These are phyloP conservation scores for Pavo muticus DNA, from an alignment of 2,113 vertebrate species.

Conservation along the genomic window DNA sequence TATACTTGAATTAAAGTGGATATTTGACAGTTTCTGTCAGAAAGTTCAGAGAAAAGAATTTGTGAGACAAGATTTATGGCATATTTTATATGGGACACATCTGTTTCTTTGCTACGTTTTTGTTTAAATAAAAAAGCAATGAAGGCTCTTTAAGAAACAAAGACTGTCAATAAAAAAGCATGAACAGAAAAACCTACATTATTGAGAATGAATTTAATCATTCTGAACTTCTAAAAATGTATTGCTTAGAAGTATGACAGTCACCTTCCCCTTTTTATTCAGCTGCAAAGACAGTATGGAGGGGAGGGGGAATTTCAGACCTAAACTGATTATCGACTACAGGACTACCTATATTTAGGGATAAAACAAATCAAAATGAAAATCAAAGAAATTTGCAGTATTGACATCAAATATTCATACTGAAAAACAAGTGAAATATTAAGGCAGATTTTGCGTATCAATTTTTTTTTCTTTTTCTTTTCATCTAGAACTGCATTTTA, in stretches of 20 bases:
- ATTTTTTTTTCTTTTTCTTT: background rate
- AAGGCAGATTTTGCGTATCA: background rate
- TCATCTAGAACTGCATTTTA: background rate
- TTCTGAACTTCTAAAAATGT: constrained; percentile 52
- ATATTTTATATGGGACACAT: constrained; percentile 83
- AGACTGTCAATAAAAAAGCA: constrained; percentile 70
- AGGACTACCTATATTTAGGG: background rate
- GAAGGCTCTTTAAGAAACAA: constrained; percentile 79
- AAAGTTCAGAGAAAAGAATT: constrained; percentile 84
- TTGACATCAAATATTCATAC: background rate
- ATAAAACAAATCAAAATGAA: background rate
- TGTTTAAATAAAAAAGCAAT: constrained; percentile 72
- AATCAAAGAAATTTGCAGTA: background rate
- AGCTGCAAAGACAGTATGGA: background rate
- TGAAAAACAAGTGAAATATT: constrained; percentile 9
- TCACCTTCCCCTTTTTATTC: constrained; percentile 24
- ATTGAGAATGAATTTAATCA: constrained; percentile 47
- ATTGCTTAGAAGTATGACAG: constrained; percentile 17
- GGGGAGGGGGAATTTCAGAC: background rate
- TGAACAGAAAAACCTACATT: constrained; percentile 57
- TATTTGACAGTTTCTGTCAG: constrained; percentile 86
- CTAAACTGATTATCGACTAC: background rate
- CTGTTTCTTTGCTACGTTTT: constrained; percentile 83
- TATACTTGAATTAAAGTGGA: constrained; percentile 84
- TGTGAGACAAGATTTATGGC: constrained; percentile 84